Evolutionary conservation across 2,113 vertebrate species (phyloP), one percentile per base, ranked within the genome.

Genomic region (Agelaius tricolor): DNA sequence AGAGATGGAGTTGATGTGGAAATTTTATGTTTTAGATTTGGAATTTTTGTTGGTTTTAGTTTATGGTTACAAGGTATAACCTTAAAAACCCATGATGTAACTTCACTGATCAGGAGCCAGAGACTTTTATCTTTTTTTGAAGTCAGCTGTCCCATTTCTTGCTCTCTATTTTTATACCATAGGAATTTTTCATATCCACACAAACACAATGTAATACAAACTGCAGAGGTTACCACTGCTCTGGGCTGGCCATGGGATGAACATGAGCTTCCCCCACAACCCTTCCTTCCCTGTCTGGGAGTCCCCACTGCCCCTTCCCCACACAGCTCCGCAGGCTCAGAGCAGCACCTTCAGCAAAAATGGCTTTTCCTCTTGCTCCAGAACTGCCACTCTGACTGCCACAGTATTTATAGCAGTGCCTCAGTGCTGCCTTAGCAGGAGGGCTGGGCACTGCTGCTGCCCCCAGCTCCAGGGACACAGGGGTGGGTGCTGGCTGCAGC

Each of bases 151-250:
- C 75, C 92, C 76, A 67, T 81, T 92, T 94, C 90, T 81, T 86
- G 93, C 83, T 79, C 83, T 79, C 1, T 95, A 78, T 96, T 96
- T 97, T 97, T 97, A 81, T 94, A 96, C 88, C 0, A 1, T 20
- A 89, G 73, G 13, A 88, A 65, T 57, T 68, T 82, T 93, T 80
- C 91, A 41, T 78, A 92, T 33, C 83, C 73, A 63, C 73, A 27
- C 80, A 44, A 75, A 51, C 65, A 83, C 21, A 26, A 13, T 24
- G 41, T 33, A 13, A 84, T 16, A 61, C 49, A 26, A 71, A 39
- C 69, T 65, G 52, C 84, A 87, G 95, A 87, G 49, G 62, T 71
- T 63, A 47, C 66, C 57, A 8, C 52, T 81, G 57, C 51, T 54
- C 43, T 28, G 2, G 89, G 91, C 86, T 86, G 89, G 89, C 61